Percentiles rank a stretch among this genome's conserved stretches.
Evolutionary conservation across 2,888 invertebrate species (phyloP).

Genomic region (Acleris emargana): DNA sequence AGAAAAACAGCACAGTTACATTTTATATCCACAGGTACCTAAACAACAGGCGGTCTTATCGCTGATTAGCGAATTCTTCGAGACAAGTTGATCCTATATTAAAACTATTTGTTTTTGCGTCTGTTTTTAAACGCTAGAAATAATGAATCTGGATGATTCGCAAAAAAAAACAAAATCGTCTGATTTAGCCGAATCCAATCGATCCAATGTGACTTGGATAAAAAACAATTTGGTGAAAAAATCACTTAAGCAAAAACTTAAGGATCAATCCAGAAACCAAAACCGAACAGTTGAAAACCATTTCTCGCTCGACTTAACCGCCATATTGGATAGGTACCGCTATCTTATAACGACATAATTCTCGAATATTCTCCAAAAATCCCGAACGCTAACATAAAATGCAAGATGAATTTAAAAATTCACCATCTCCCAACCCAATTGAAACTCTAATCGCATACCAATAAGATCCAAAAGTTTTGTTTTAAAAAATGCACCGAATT

Average conservation of each 20-base stretch:
- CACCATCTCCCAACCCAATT: conserved; percentile 1
- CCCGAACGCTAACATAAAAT: conserved; percentile 24
- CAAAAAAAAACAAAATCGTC: neutral
- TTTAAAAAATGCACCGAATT: conserved; percentile 29
- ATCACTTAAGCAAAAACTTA: neutral
- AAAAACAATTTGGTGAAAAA: neutral
- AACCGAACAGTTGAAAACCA: conserved; percentile 16
- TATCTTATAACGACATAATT: conserved; percentile 34
- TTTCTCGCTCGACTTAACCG: conserved; percentile 27
- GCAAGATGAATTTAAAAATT: conserved; percentile 29
- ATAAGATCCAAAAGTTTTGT: neutral
- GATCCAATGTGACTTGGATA: neutral
- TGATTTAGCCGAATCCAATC: neutral
- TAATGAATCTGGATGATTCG: no score
- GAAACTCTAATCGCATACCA: neutral
- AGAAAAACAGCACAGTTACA: no score
- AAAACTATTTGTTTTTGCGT: no score
- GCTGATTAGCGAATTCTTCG: no score
- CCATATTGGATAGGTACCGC: conserved; percentile 21
- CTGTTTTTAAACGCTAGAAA: no score
- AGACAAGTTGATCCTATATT: no score
- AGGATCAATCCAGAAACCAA: conserved; percentile 18
- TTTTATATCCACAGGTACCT: no score
- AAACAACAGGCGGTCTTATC: no score
- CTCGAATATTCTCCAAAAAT: conserved; percentile 33